Evolutionary conservation across 2,797 vertebrate species (phyloP), one percentile per base, ranked within the genome.

Genomic region (Cynopterus sphinx): DNA sequence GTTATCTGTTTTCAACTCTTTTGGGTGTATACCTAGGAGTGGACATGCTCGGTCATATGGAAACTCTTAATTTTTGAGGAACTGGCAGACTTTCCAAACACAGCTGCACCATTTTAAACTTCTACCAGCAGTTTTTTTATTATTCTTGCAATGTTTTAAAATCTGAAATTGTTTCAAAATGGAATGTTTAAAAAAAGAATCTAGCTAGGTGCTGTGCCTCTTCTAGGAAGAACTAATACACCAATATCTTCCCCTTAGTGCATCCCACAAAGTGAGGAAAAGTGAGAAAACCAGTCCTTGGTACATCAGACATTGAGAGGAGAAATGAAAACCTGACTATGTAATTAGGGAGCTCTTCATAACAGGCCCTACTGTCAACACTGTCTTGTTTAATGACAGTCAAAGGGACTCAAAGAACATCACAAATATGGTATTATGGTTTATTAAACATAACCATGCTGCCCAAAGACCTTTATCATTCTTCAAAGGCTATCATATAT

Each of bases 321-420:
- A 36, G 55, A 95, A 92, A 95, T 68, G 41, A 89, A 96, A 96
- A 77, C 46, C 33, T 83, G 65, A n/a, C 33, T 36, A 46, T n/a
- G 2, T 57, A 93, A 90, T 8, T 71, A 75, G 11, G 12, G 67
- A 81, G 15, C 89, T 91, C 41, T 90, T 93, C 49, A 65, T 15
- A 53, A 2, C 24, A 67, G n/a, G 39, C 3, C 59, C 26, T 33
- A 73, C 9, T 16, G 22, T 61, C 10, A 92, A 92, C 31, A 91
- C 3, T 5, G 26, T 68, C 41, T 84, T 39, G 9, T 53, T 77
- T 86, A 87, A 91, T 39, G 41, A 87, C 7, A 73, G 49, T 22
- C 26, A 90, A 94, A 87, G 12, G 39, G 24, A 81, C 67, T 82
- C 43, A 77, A 93, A 91, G 39, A 81, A n/a, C 5, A 49, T 78